Conservation (phyloP, 2,888 invertebrate genomes). For the Nysson spinosus region DNA sequence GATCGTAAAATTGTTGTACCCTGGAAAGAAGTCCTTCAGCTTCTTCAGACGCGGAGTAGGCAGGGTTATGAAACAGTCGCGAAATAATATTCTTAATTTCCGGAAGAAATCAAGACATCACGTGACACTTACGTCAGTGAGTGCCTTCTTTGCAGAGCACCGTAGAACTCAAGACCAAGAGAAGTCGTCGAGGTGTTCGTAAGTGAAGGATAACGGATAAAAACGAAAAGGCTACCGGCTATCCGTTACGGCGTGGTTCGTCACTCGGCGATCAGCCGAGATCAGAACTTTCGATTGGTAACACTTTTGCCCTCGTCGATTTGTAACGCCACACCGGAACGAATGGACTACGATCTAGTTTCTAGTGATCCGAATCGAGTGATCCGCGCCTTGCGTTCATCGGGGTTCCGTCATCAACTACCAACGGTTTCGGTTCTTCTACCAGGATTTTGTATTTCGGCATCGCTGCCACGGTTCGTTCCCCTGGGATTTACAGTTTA, state of each 20-base stretch:
- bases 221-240: neutral
- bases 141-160: too few relatives aligned
- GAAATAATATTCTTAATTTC: too few relatives aligned
- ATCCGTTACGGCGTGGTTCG: neutral
- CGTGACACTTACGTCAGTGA: too few relatives aligned
- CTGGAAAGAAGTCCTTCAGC: too few relatives aligned
- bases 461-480: constrained; percentile 7
- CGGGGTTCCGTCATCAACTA: constrained; percentile 6
- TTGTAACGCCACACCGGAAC: constrained; percentile 46
- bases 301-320: constrained; percentile 52
- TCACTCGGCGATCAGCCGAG: neutral
- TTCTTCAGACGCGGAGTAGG: too few relatives aligned
- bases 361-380: constrained; percentile 49
- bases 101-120: too few relatives aligned
- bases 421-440: constrained; percentile 17
- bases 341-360: constrained; percentile 51
- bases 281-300: constrained; percentile 47
- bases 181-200: too few relatives aligned
- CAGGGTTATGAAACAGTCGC: too few relatives aligned
- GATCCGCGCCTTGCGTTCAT: constrained; percentile 26
- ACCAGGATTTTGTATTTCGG: constrained; percentile 7
- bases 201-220: too few relatives aligned
- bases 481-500: too few relatives aligned
- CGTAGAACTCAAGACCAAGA: too few relatives aligned
- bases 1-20: too few relatives aligned